These are phyloP conservation scores for Drosophila sucinea DNA, from an alignment of 1,140 invertebrate species.

Conservation along the genomic window DNA sequence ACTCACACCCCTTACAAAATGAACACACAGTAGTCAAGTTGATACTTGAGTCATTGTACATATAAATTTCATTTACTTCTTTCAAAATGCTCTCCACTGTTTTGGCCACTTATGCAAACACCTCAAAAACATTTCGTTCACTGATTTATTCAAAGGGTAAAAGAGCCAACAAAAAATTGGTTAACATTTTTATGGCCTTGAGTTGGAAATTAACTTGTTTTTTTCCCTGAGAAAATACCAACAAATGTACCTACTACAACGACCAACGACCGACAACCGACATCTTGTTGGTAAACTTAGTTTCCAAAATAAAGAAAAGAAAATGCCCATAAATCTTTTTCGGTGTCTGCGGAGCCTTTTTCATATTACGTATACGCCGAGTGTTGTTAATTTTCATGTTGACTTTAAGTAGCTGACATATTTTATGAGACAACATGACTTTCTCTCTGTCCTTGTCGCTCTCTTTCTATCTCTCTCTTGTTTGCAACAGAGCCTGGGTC, in stretches of 20 bases:
- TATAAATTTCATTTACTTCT: slow-evolving; percentile 1
- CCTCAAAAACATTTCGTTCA: slow-evolving; percentile 16
- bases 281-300: slow-evolving; percentile 9
- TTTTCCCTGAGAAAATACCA: background rate
- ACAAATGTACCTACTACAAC: background rate
- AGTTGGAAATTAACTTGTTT: slow-evolving; percentile 17
- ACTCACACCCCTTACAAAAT: background rate
- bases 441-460: too few relatives aligned
- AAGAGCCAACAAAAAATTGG: background rate
- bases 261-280: background rate
- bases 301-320: slow-evolving; percentile 4
- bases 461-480: background rate
- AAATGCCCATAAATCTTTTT: slow-evolving; percentile 9
- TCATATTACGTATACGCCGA: slow-evolving; percentile 16
- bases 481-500: background rate
- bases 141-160: slow-evolving; percentile 20
- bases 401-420: slow-evolving; percentile 22
- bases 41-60: slow-evolving; percentile 16
- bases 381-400: slow-evolving; percentile 23
- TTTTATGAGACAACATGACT: slow-evolving; percentile 19
- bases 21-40: slow-evolving; percentile 1
- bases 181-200: slow-evolving; percentile 12
- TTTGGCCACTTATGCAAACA: slow-evolving; percentile 7
- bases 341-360: background rate
- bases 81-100: background rate